Conservation (phyloP, 2,797 vertebrate genomes). For the Tadarida brasiliensis region DNA sequence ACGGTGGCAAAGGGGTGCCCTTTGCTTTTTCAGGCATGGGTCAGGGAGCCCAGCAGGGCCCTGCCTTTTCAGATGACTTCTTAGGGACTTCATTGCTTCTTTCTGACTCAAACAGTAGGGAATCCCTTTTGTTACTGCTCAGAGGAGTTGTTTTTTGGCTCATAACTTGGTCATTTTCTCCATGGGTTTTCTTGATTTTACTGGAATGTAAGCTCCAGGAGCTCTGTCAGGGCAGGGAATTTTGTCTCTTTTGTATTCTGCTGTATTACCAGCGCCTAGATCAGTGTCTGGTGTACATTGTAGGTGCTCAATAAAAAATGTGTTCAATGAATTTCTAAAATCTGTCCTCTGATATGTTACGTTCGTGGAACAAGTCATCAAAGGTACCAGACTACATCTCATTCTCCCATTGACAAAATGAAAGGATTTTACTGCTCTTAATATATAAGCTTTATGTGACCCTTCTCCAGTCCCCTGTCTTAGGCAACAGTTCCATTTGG, state of each 20-base stretch:
- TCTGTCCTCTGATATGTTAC: slow-evolving; percentile 9
- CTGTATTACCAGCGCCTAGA: background rate
- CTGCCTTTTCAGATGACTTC: background rate
- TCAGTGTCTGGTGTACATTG: slow-evolving; percentile 13
- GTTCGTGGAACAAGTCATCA: background rate
- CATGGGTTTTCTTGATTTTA: background rate
- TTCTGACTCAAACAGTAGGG: background rate
- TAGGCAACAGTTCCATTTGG: background rate
- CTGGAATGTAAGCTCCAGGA: background rate
- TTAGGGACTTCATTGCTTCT: background rate
- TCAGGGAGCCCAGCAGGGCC: background rate
- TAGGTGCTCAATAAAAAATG: slow-evolving; percentile 74
- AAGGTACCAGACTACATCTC: background rate
- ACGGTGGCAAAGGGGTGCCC: background rate
- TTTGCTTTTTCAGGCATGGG: background rate
- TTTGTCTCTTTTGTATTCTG: slow-evolving; percentile 58
- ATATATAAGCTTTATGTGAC: background rate
- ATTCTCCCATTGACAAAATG: background rate
- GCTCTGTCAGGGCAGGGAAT: background rate
- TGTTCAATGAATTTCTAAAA: slow-evolving; percentile 31
- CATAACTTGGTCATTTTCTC: background rate
- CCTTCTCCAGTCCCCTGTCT: background rate
- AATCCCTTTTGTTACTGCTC: background rate
- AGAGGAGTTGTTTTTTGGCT: slow-evolving; percentile 13
- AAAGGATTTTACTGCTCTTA: background rate